Evolutionary conservation across 2,797 vertebrate species (phyloP).

Genomic region (Oreochromis mossambicus): DNA sequence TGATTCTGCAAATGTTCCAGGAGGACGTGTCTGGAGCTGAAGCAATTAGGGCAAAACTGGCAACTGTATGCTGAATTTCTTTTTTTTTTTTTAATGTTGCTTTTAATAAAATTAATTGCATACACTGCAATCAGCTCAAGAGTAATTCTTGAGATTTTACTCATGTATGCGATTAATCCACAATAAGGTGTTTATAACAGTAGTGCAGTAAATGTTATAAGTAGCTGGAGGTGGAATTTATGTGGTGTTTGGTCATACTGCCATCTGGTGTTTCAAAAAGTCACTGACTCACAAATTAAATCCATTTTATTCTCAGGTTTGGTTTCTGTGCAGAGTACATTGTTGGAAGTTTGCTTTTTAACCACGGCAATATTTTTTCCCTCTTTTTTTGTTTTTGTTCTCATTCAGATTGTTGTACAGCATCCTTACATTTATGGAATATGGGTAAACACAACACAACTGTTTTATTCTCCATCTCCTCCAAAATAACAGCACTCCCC

Average conservation of each 20-base stretch:
- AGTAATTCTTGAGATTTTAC: not conserved
- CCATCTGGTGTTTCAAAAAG: slow-evolving; percentile 52
- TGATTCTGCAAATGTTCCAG: not conserved
- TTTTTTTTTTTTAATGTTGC: not conserved
- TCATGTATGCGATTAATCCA: not conserved
- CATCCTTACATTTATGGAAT: slow-evolving; percentile 51
- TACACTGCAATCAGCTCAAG: not conserved
- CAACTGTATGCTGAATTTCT: slow-evolving; percentile 40
- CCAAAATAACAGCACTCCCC: slow-evolving; percentile 52
- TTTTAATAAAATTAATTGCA: slow-evolving; percentile 53
- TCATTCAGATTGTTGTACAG: slow-evolving; percentile 10
- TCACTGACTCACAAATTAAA: slow-evolving; percentile 45
- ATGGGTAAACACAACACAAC: slow-evolving; percentile 65
- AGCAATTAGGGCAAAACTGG: slow-evolving; percentile 29
- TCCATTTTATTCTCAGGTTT: slow-evolving; percentile 86
- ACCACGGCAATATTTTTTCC: not conserved
- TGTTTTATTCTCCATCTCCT: slow-evolving; percentile 62
- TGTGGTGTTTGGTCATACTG: slow-evolving; percentile 34
- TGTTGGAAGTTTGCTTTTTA: slow-evolving; percentile 74
- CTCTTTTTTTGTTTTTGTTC: not conserved
- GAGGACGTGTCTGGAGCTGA: slow-evolving; percentile 23
- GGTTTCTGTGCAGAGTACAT: slow-evolving; percentile 79
- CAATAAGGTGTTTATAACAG: not conserved
- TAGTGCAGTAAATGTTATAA: not conserved
- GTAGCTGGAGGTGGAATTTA: not conserved